Percentiles rank a stretch among this genome's conserved stretches.
These are phyloP conservation scores for Pseudomyrmex cubaensis DNA, from an alignment of 1,140 invertebrate species.

Conservation along the genomic window DNA sequence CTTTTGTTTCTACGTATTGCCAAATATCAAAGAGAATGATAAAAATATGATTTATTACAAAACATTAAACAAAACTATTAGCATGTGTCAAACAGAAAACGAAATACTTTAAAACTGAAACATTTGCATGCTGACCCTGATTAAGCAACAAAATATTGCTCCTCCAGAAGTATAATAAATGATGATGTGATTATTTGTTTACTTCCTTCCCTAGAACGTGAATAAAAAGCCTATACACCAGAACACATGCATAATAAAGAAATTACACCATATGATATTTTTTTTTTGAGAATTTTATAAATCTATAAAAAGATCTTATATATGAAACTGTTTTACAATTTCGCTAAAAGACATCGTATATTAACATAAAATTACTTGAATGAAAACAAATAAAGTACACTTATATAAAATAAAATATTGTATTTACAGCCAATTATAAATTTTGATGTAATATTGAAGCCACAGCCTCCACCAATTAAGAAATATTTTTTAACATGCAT, in stretches of 20 bases:
- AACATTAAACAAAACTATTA: background rate
- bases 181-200: slow-evolving; percentile 79
- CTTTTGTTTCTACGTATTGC: background rate
- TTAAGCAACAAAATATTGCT: slow-evolving; percentile 77
- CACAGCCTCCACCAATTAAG: background rate
- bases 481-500: slow-evolving; percentile 30
- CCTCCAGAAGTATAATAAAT: slow-evolving; percentile 74
- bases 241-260: slow-evolving; percentile 75
- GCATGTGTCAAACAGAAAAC: slow-evolving; percentile 14
- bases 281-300: slow-evolving; percentile 7
- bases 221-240: slow-evolving; percentile 79
- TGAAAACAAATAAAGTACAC: background rate
- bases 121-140: slow-evolving; percentile 81
- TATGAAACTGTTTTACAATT: background rate
- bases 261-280: slow-evolving; percentile 34
- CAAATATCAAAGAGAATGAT: too few species aligned
- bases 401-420: background rate
- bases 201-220: slow-evolving; percentile 84
- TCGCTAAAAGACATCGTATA: background rate
- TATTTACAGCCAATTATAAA: slow-evolving; percentile 13
- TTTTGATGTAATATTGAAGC: slow-evolving; percentile 30
- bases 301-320: background rate
- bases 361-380: slow-evolving; percentile 17
- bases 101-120: slow-evolving; percentile 66
- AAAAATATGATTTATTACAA: background rate